Base-by-base conservation (phyloP, 2,797 vertebrate species). In the Sebastes diploproa region DNA sequence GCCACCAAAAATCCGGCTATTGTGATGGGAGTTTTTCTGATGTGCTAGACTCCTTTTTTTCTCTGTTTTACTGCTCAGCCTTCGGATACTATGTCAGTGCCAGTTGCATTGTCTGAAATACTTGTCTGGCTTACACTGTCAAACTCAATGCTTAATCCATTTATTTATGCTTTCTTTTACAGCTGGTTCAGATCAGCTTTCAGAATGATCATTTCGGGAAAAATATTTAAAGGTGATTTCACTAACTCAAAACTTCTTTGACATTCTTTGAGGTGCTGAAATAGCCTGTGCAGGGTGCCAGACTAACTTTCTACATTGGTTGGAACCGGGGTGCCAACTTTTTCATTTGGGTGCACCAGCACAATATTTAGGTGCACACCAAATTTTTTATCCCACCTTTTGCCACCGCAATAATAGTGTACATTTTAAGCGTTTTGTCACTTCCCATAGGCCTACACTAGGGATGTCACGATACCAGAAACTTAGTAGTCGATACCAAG, bases 91-190 rank as follows among this genome's bases (percentile, higher is more conserved):
- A 89, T 56, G 16, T 60, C 95, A 93, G 95, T 1, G 30, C 93
- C 95, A 5, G 0, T 90, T 5, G 2, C 93, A 66, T 36, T 96
- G 77, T 91, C 90, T 18, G 96, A 97, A 81, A 81, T 78, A 10
- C 74, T 97, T 32, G 92, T 95, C 82, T 97, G 83, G 72, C 54
- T 97, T 72, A 94, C 95, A 25, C 96, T 96, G 75, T 91, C 97
- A 61, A 98, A 98, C 79, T 97, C 96, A 23, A 92, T 94, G 32
- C 92, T 97, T 42, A 98, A 97, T 71, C 97, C 97, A 14, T 91
- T 97, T 64, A 90, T 98, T 81, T 98, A 98, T 75, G 96, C 96
- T 3, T 97, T 97, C 89, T 97, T 97, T 90, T 97, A 97, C 81
- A 91, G 89, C 9, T 97, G 96, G 96, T 98, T 98, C 89, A 94